Evolutionary conservation across 2,797 vertebrate species (phyloP).

Genomic region (Sebastes baramenuke): DNA sequence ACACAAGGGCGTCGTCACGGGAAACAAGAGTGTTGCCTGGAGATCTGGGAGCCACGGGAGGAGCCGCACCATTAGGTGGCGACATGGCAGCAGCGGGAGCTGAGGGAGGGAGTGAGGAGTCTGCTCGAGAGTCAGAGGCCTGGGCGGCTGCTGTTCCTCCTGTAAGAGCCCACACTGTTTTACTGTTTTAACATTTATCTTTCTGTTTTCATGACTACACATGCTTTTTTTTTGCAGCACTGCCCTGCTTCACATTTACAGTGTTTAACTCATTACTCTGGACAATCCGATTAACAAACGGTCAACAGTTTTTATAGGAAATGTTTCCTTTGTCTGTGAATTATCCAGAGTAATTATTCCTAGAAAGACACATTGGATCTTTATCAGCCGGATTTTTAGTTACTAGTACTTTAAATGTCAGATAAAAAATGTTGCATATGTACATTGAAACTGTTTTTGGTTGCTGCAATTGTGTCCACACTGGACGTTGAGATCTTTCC

Average conservation of each 20-base stretch:
- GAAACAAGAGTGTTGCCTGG: conserved; percentile 73
- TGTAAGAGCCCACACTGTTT: conserved; percentile 72
- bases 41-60: conserved; percentile 73
- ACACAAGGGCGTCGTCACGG: conserved; percentile 52
- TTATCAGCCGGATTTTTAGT: neutral
- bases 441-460: neutral
- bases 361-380: neutral
- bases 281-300: neutral
- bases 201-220: neutral
- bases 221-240: neutral
- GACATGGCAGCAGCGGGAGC: conserved; percentile 71
- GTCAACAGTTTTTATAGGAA: neutral
- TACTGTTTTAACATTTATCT: neutral
- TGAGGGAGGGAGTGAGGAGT: conserved; percentile 78
- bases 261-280: neutral
- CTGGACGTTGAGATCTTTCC: neutral
- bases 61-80: conserved; percentile 68
- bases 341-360: neutral
- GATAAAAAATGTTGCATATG: neutral
- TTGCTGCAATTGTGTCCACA: neutral
- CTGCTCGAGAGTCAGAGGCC: conserved; percentile 82
- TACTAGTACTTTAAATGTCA: neutral
- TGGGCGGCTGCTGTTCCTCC: conserved; percentile 91
- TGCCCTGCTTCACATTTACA: neutral
- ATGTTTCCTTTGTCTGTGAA: neutral